Percentiles rank a stretch among this genome's conserved stretches.
Conservation (phyloP, 2,113 vertebrate genomes). For the Xyliphius kryptos region DNA sequence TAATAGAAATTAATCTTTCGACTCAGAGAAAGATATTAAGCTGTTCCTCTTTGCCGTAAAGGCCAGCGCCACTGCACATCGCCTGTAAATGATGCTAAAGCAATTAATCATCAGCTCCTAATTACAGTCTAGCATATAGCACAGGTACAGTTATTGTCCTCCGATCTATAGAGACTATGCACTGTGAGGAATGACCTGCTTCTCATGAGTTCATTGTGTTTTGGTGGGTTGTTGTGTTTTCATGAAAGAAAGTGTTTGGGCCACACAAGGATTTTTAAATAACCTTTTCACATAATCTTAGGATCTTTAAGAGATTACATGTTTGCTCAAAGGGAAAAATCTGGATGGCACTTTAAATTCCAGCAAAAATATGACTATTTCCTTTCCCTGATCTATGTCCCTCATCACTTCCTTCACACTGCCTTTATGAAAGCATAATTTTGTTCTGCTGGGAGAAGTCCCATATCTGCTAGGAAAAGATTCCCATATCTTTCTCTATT, state of each 20-base stretch:
- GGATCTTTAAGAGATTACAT: constrained; percentile 6
- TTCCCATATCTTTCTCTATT: constrained; percentile 28
- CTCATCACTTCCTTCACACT: background rate
- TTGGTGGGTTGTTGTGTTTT: background rate
- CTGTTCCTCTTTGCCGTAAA: constrained; percentile 23
- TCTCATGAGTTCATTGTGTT: constrained; percentile 5
- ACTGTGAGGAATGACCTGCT: constrained; percentile 27
- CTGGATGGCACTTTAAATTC: constrained; percentile 14
- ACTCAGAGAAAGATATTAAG: constrained; percentile 20
- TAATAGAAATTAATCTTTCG: constrained; percentile 19
- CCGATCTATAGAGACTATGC: constrained; percentile 18
- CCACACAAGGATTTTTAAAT: constrained; percentile 15
- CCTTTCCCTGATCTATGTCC: constrained; percentile 7
- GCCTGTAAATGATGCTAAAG: constrained; percentile 13
- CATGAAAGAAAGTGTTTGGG: background rate
- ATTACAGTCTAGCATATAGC: constrained; percentile 28
- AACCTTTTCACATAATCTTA: constrained; percentile 14
- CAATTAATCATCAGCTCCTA: constrained; percentile 33
- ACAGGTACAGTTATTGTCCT: constrained; percentile 7
- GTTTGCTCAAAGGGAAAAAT: constrained; percentile 1
- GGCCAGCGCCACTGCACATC: background rate
- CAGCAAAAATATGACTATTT: constrained; percentile 18
- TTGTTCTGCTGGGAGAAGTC: constrained; percentile 2
- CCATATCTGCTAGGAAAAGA: background rate
- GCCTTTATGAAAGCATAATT: constrained; percentile 20